These are phyloP conservation scores for Luscinia luscinia DNA, from an alignment of 2,797 vertebrate genomes.

Conservation along the genomic window DNA sequence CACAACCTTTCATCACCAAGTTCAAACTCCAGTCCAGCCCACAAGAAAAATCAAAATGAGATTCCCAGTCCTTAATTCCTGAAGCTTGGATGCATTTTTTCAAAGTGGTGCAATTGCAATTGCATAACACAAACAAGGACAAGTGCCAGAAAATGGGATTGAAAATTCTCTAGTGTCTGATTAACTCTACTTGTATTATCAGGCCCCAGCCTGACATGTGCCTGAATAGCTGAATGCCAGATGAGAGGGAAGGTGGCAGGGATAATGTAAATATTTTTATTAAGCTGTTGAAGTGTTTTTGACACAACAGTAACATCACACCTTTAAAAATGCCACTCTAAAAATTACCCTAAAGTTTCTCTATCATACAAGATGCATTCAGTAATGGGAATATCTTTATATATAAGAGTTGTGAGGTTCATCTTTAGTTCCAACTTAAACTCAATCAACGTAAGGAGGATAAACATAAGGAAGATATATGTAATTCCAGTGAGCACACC, in stretches of 20 bases:
- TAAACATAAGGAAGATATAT: not conserved
- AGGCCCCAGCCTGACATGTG: conserved; percentile 40
- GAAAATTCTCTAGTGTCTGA: conserved; percentile 21
- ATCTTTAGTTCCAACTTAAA: not conserved
- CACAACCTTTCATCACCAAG: not conserved
- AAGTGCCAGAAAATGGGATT: conserved; percentile 16
- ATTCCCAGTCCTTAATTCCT: conserved; percentile 4
- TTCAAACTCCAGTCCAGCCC: conserved; percentile 5
- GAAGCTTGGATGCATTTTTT: conserved; percentile 20
- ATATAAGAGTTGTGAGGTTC: not conserved
- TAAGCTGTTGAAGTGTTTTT: conserved; percentile 25
- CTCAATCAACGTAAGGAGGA: not conserved
- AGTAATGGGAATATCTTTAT: not conserved
- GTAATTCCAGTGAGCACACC: not conserved
- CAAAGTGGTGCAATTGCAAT: not conserved
- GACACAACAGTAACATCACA: not conserved
- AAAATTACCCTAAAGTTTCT: not conserved
- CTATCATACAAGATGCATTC: not conserved
- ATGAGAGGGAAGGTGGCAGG: conserved; percentile 13
- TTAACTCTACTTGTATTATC: conserved; percentile 48
- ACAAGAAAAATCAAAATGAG: conserved; percentile 6
- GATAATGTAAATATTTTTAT: conserved; percentile 18
- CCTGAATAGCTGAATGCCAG: conserved; percentile 4
- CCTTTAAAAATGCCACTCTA: not conserved
- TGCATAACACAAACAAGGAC: conserved; percentile 10